A percentile compares a stretch with the other conserved stretches of the same genome.
These are phyloP conservation scores for Hypotaenidia okinawae DNA, from an alignment of 2,797 vertebrate species.

Conservation along the genomic window DNA sequence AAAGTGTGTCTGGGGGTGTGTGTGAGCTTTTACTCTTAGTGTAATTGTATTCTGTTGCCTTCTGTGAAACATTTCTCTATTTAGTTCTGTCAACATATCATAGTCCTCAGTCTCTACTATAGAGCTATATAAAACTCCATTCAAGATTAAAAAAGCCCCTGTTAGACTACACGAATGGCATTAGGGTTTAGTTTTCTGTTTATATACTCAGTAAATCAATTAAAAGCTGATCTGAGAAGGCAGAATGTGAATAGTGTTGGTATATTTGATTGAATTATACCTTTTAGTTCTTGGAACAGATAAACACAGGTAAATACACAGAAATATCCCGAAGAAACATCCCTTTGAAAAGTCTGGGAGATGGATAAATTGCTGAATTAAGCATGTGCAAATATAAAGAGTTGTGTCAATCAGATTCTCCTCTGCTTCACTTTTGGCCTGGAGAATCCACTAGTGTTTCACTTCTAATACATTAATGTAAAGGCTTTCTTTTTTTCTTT, in stretches of 20 bases:
- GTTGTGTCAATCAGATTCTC: slow-evolving; percentile 77
- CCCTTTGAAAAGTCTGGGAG: slow-evolving; percentile 81
- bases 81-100: not conserved
- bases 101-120: not conserved
- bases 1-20: too few species aligned
- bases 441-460: slow-evolving; percentile 68
- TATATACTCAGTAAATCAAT: not conserved
- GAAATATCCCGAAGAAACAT: slow-evolving; percentile 38
- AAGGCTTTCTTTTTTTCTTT: not conserved
- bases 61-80: not conserved
- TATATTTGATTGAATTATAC: not conserved
- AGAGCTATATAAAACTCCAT: not conserved
- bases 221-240: not conserved
- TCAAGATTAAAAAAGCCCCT: not conserved
- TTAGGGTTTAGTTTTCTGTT: not conserved
- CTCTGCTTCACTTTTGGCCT: slow-evolving; percentile 22
- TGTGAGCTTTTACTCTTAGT: not conserved
- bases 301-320: slow-evolving; percentile 4
- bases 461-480: slow-evolving; percentile 30
- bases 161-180: not conserved
- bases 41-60: not conserved
- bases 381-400: slow-evolving; percentile 75
- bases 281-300: not conserved
- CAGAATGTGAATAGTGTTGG: not conserved
- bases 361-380: slow-evolving; percentile 85